Evolutionary conservation across 2,888 invertebrate genomes (phyloP).

Genomic region (Salpingus planirostris): DNA sequence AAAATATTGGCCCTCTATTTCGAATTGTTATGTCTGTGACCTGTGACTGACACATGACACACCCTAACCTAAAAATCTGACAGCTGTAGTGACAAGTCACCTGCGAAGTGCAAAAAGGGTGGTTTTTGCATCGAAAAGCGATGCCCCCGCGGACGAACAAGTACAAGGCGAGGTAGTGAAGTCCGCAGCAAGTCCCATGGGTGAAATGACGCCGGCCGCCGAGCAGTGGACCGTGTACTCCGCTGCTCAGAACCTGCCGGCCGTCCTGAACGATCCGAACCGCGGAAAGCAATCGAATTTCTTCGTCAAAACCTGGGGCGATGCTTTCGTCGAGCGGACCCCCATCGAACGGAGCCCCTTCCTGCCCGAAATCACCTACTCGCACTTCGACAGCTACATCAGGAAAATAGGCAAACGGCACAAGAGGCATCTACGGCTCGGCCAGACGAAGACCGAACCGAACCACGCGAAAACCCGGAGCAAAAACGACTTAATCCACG

Average conservation of each 20-base stretch:
- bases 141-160: slow-evolving; percentile 16
- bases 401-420: slow-evolving; percentile 64
- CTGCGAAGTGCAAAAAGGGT: too few species aligned
- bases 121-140: slow-evolving; percentile 6
- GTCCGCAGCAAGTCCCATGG: slow-evolving; percentile 10
- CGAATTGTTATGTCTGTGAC: too few species aligned
- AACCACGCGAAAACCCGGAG: slow-evolving; percentile 21
- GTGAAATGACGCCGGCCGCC: slow-evolving; percentile 17
- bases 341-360: slow-evolving; percentile 69
- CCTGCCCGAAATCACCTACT: slow-evolving; percentile 71
- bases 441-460: slow-evolving; percentile 17
- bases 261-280: slow-evolving; percentile 91
- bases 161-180: slow-evolving; percentile 20
- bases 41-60: too few species aligned
- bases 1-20: too few species aligned
- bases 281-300: slow-evolving; percentile 86
- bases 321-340: slow-evolving; percentile 78
- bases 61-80: too few species aligned
- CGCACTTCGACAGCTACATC: slow-evolving; percentile 82
- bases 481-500: slow-evolving; percentile 32
- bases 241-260: slow-evolving; percentile 89
- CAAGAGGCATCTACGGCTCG: slow-evolving; percentile 52
- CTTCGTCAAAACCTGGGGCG: slow-evolving; percentile 97
- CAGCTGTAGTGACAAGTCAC: too few species aligned
- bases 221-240: slow-evolving; percentile 81